Evolutionary conservation across 2,888 invertebrate genomes (phyloP).

Genomic region (Phorcus lineatus): DNA sequence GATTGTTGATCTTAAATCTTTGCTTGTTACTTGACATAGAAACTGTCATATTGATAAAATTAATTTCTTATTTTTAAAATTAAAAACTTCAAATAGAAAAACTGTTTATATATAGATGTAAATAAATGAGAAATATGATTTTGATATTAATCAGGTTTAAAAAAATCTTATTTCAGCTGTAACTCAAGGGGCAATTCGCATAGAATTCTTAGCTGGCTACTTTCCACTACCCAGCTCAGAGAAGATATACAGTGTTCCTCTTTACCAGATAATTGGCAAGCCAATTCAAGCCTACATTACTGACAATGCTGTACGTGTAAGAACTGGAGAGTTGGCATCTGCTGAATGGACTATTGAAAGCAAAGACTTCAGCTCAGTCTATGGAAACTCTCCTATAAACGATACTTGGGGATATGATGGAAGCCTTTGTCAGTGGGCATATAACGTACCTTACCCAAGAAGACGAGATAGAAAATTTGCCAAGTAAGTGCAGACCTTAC

Average conservation of each 20-base stretch:
- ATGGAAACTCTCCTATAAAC: not conserved
- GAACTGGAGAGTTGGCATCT: not conserved
- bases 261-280: constrained; percentile 25
- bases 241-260: constrained; percentile 31
- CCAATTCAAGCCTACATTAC: constrained; percentile 14
- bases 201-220: not conserved
- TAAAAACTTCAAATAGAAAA: too few relatives aligned
- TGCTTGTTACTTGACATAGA: too few relatives aligned
- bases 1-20: too few relatives aligned
- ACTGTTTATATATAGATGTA: too few relatives aligned
- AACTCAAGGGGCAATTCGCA: not conserved
- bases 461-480: constrained; percentile 15
- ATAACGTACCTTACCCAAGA: constrained; percentile 11
- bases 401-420: constrained; percentile 31
- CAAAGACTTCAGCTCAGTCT: not conserved
- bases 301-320: not conserved
- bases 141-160: too few relatives aligned
- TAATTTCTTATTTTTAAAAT: too few relatives aligned
- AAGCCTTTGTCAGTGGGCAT: constrained; percentile 26
- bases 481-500: constrained; percentile 7
- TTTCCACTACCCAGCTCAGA: too few relatives aligned
- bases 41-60: too few relatives aligned
- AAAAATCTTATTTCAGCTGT: not conserved
- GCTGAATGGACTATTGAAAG: not conserved
- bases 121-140: too few relatives aligned